Evolutionary conservation across 92 coral and sea anemone genomes (phyloP).

Genomic region (Ricordea florida): DNA sequence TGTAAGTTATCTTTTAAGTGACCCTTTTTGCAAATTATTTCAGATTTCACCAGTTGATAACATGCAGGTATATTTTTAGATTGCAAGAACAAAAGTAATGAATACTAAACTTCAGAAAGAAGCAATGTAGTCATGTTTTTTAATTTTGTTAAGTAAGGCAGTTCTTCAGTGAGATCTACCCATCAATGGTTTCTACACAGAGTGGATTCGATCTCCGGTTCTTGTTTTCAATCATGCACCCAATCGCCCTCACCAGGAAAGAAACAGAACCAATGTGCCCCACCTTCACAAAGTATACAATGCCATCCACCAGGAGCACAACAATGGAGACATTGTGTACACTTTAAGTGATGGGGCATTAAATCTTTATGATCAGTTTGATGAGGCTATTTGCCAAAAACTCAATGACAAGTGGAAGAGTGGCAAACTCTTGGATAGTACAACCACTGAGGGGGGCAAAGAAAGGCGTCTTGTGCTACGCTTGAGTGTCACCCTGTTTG

Average conservation of each 20-base stretch:
- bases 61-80: too few species aligned
- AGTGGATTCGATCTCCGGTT: slow-evolving; percentile 53
- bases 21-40: too few species aligned
- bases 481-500: slow-evolving; percentile 8
- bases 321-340: slow-evolving; percentile 43
- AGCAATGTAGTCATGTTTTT: too few species aligned
- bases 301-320: slow-evolving; percentile 36
- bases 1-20: too few species aligned
- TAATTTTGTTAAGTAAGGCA: neutral
- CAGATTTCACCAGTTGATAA: too few species aligned
- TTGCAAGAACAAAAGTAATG: too few species aligned
- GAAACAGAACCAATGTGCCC: slow-evolving; percentile 35
- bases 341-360: slow-evolving; percentile 29
- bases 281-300: slow-evolving; percentile 42
- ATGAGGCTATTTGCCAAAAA: slow-evolving; percentile 46
- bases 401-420: slow-evolving; percentile 47
- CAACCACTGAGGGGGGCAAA: slow-evolving; percentile 24
- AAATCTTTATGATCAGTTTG: slow-evolving; percentile 38
- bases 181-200: slow-evolving; percentile 46
- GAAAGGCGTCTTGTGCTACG: slow-evolving; percentile 13
- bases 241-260: slow-evolving; percentile 32
- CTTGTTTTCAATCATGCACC: slow-evolving; percentile 31
- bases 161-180: slow-evolving; percentile 56
- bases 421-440: neutral
- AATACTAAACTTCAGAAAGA: too few species aligned